These are phyloP conservation scores for Machimus atricapillus DNA, from an alignment of 2,888 invertebrate species.

Conservation along the genomic window DNA sequence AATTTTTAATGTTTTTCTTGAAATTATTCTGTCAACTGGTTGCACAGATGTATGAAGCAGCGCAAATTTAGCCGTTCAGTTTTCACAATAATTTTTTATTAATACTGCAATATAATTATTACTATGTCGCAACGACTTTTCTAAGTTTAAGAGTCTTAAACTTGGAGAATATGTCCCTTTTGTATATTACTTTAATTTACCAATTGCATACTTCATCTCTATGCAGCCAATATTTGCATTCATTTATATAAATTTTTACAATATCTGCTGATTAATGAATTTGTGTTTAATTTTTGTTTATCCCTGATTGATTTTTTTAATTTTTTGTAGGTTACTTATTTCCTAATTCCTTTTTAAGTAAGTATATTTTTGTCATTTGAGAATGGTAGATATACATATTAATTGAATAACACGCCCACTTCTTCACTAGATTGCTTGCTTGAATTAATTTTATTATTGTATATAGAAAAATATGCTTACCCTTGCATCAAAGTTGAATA, in stretches of 20 bases:
- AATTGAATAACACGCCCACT: slow-evolving; percentile 1
- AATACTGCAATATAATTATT: no score
- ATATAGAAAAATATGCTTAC: neutral
- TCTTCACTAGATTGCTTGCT: neutral
- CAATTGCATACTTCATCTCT: neutral
- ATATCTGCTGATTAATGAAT: slow-evolving; percentile 37
- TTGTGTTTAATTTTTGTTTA: slow-evolving; percentile 49
- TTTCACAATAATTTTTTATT: neutral
- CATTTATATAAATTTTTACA: neutral
- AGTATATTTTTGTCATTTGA: slow-evolving; percentile 46
- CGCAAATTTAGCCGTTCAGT: neutral
- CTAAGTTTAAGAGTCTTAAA: no score
- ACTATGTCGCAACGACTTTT: no score
- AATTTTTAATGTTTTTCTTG: neutral
- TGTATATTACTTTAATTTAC: neutral
- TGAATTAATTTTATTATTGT: neutral
- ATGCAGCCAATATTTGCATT: neutral
- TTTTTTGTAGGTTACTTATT: slow-evolving; percentile 64
- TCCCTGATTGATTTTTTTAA: slow-evolving; percentile 53
- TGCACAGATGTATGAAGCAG: neutral
- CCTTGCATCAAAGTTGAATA: neutral
- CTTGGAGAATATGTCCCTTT: no score
- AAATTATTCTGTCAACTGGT: neutral
- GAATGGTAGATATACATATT: neutral
- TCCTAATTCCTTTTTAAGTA: slow-evolving; percentile 58